phyloP scores from a whole-genome alignment of 2,797 vertebrate species.

The Lacerta agilis region DNA sequence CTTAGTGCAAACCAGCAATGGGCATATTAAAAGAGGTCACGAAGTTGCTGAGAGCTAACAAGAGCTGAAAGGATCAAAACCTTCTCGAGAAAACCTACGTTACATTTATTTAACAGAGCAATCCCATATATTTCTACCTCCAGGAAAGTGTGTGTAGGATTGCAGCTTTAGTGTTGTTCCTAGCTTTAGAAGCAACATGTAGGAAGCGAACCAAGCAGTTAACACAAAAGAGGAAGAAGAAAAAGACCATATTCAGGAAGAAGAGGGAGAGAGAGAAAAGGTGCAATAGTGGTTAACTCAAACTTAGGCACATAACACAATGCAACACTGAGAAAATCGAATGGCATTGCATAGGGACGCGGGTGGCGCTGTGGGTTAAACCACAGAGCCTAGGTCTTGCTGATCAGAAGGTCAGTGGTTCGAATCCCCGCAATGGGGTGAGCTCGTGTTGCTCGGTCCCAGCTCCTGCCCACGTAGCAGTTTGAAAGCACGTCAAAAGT shows the following conservation, averaged over 20 bases:
- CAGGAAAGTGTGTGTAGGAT: not conserved
- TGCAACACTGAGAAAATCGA: not conserved
- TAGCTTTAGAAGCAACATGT: not conserved
- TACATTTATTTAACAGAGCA: not conserved
- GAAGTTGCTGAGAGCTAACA: not conserved
- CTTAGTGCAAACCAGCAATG: conserved; percentile 27
- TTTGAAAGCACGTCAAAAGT: too few species aligned
- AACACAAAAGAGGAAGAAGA: not conserved
- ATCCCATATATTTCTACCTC: too few species aligned
- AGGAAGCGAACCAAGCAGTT: not conserved
- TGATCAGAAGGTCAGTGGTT: too few species aligned
- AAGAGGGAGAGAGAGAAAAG: not conserved
- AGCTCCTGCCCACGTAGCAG: too few species aligned
- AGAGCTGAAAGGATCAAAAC: conserved; percentile 16
- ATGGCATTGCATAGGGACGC: not conserved
- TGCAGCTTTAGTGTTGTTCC: not conserved
- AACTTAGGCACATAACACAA: not conserved
- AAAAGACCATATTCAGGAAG: not conserved
- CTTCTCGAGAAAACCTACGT: not conserved
- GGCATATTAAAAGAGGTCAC: conserved; percentile 14
- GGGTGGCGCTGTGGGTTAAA: too few species aligned
- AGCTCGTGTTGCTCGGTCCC: too few species aligned
- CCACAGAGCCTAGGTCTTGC: too few species aligned
- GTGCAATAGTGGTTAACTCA: not conserved
- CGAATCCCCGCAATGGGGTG: too few species aligned